A percentile compares a stretch with the other conserved stretches of the same genome.
Evolutionary conservation across 2,113 vertebrate genomes (phyloP).

Genomic region (Lasiurus borealis): DNA sequence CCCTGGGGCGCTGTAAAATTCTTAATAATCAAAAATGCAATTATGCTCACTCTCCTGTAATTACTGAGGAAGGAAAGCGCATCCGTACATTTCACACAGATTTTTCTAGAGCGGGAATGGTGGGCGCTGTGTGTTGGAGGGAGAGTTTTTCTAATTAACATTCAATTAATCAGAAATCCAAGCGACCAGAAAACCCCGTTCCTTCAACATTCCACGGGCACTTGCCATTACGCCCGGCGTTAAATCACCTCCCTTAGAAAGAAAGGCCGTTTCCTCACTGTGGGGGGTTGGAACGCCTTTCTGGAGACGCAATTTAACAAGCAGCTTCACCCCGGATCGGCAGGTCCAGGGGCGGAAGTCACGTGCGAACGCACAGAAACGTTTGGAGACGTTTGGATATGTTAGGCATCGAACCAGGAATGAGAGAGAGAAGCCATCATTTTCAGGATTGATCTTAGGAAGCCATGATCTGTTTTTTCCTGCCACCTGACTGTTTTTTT

Average conservation of each 20-base stretch:
- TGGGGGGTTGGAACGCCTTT: not conserved
- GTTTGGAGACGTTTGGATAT: constrained; percentile 13
- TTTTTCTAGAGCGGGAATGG: constrained; percentile 72
- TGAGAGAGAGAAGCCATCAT: not conserved
- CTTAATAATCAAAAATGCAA: constrained; percentile 83
- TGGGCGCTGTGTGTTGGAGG: not conserved
- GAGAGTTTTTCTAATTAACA: constrained; percentile 77
- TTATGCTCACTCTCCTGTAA: constrained; percentile 81
- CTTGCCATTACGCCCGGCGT: not conserved
- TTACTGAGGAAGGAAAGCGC: constrained; percentile 77
- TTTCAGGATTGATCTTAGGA: not conserved
- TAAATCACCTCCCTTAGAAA: constrained; percentile 15
- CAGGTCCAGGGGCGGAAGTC: not conserved
- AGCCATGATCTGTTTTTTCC: not conserved
- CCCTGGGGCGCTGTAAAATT: constrained; percentile 81
- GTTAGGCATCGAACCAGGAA: constrained; percentile 37
- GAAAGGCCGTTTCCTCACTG: constrained; percentile 48
- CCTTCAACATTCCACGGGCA: constrained; percentile 59
- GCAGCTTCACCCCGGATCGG: not conserved
- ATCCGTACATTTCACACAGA: constrained; percentile 77
- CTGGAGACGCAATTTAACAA: constrained; percentile 61
- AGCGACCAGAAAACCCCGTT: constrained; percentile 66
- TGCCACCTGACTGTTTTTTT: not conserved
- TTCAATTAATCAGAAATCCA: constrained; percentile 80
- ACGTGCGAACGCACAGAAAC: not conserved